Base-by-base conservation (phyloP, 2,113 vertebrate genomes). In the Zapus hudsonius region DNA sequence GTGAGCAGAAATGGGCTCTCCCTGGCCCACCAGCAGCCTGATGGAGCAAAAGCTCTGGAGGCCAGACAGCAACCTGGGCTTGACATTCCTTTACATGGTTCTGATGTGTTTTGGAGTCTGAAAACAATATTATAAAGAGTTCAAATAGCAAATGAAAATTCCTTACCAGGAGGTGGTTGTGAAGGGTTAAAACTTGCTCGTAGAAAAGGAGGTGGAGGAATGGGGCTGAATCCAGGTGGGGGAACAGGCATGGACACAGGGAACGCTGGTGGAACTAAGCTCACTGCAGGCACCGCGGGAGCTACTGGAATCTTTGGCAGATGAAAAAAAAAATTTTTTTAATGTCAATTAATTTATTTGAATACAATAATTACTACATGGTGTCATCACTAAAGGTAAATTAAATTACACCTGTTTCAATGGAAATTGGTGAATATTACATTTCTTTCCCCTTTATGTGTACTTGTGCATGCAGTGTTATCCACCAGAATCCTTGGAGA, bases 191-290 rank as follows among this genome's bases (percentile, higher is more conserved):
- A 99, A 88, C 98, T 98, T 0, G 99, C 98, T 89, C 99, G 98
- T 67, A 99, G 99, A 67, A 99, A 99, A 87, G 98, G 98, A 81
- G 99, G 99, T 25, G 99, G 99, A 17, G 99, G 99, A 85, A 98
- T 95, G 19, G 98, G 94, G 3, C 99, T 99, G 63, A 98, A 99
- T 78, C 99, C 99, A 93, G 99, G 99, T 89, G 99, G 99, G 66
- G 99, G 99, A 92, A 99, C 99, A 3, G 99, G 95, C 99, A 99
- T 99, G 29, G 98, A 98, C 92, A 99, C 99, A 11, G 99, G 99
- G 97, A 99, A 99, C 0, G 98, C 93, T 82, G 99, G 99, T 44
- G 99, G 99, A 70, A 99, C 99, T 98, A 99, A 98, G 95, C 99
- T 98, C 88, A 99, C 99, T 75, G 98, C 96, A 92, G 99, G 98